Evolutionary conservation across 2,888 invertebrate species (phyloP).

Genomic region (Mystacides longicornis): DNA sequence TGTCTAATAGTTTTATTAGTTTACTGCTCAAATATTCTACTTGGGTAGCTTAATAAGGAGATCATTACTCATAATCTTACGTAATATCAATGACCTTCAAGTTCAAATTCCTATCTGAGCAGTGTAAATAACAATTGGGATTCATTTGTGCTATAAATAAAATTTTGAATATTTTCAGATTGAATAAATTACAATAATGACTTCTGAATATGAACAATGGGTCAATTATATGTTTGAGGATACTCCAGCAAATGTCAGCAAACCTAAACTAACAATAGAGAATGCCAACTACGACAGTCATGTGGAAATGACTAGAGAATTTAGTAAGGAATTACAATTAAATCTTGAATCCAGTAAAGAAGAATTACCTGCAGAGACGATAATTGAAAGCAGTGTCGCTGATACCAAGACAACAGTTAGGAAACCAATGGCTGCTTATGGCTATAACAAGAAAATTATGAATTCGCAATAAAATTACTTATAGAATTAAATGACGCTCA

Average conservation of each 20-base stretch:
- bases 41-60: too few relatives aligned
- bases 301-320: neutral
- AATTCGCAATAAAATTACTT: neutral
- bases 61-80: too few relatives aligned
- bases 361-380: neutral
- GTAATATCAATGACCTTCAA: too few relatives aligned
- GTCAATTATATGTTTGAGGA: neutral
- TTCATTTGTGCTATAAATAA: too few relatives aligned
- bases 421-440: constrained; percentile 3
- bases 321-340: neutral
- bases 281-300: neutral
- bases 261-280: neutral
- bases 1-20: too few relatives aligned
- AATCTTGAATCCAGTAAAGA: neutral
- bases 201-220: neutral
- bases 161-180: neutral
- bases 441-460: constrained; percentile 1
- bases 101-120: too few relatives aligned
- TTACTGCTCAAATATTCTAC: too few relatives aligned
- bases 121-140: too few relatives aligned
- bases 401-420: neutral
- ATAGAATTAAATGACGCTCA: too few relatives aligned
- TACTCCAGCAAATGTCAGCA: neutral
- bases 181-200: neutral
- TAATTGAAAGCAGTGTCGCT: neutral